phyloP scores from a whole-genome alignment of 2,797 vertebrate species.

The Parauchenoglanis punctatus region DNA sequence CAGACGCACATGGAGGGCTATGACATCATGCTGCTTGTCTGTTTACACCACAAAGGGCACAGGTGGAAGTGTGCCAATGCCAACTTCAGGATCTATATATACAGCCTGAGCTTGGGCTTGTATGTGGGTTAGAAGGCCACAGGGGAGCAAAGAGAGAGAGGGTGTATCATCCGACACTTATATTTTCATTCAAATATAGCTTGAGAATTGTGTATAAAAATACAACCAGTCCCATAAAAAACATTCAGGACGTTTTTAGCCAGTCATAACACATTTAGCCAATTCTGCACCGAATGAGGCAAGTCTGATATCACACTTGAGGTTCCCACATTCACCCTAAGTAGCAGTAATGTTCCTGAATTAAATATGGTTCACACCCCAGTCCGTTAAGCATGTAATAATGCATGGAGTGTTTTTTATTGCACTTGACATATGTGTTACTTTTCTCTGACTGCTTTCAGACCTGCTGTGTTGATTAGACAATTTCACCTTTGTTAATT shows the following conservation, averaged over 20 bases:
- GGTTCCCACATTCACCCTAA: constrained; percentile 13
- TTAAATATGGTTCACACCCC: constrained; percentile 5
- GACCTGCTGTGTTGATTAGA: constrained; percentile 38
- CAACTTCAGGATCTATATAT: constrained; percentile 44
- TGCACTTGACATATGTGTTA: constrained; percentile 26
- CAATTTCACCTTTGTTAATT: constrained; percentile 32
- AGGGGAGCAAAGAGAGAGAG: background rate
- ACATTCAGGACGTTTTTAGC: constrained; percentile 3
- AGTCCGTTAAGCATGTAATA: constrained; percentile 5
- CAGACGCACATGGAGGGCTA: constrained; percentile 1
- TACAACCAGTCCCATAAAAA: background rate
- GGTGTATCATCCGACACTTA: constrained; percentile 32
- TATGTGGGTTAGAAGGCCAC: constrained; percentile 19
- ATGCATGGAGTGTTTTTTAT: constrained; percentile 23
- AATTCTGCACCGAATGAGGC: background rate
- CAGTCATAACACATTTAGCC: background rate
- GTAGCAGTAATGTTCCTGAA: constrained; percentile 4
- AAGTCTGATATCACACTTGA: background rate
- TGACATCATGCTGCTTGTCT: constrained; percentile 42
- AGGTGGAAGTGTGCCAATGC: constrained; percentile 26
- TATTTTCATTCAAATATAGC: constrained; percentile 13
- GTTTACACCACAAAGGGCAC: constrained; percentile 37
- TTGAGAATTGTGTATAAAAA: constrained; percentile 19
- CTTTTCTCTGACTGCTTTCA: background rate
- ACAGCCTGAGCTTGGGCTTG: constrained; percentile 21